These are phyloP conservation scores for Liolophura sinensis DNA, from an alignment of 1,140 invertebrate species.

Conservation along the genomic window DNA sequence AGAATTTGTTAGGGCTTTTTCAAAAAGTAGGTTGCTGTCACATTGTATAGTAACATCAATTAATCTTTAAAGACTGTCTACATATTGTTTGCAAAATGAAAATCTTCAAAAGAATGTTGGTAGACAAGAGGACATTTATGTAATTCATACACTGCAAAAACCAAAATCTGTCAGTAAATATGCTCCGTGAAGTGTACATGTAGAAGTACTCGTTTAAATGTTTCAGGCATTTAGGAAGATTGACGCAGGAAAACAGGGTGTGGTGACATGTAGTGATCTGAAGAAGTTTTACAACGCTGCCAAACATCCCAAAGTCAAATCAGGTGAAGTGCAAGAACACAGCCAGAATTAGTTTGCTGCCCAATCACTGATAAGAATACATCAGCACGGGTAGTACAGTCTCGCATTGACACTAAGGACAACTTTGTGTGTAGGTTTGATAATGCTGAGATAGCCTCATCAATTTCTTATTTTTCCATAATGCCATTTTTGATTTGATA, in stretches of 20 bases:
- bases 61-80: not conserved
- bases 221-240: constrained; percentile 54
- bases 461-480: too few relatives aligned
- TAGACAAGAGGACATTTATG: too few relatives aligned
- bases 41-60: too few relatives aligned
- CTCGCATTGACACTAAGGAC: too few relatives aligned
- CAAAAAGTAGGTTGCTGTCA: not conserved
- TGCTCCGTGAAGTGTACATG: not conserved
- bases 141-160: too few relatives aligned
- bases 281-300: constrained; percentile 56
- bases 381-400: too few relatives aligned
- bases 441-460: too few relatives aligned
- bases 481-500: too few relatives aligned
- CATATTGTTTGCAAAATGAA: not conserved
- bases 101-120: not conserved
- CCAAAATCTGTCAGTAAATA: too few relatives aligned
- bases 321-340: constrained; percentile 9
- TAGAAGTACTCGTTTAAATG: not conserved
- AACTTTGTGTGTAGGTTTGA: too few relatives aligned
- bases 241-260: constrained; percentile 46
- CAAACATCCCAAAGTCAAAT: constrained; percentile 29
- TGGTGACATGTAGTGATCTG: constrained; percentile 48
- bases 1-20: not conserved
- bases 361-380: too few relatives aligned
- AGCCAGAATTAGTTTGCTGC: too few relatives aligned